Base-by-base conservation (phyloP, 2,797 vertebrate species). In the Gouania willdenowi region DNA sequence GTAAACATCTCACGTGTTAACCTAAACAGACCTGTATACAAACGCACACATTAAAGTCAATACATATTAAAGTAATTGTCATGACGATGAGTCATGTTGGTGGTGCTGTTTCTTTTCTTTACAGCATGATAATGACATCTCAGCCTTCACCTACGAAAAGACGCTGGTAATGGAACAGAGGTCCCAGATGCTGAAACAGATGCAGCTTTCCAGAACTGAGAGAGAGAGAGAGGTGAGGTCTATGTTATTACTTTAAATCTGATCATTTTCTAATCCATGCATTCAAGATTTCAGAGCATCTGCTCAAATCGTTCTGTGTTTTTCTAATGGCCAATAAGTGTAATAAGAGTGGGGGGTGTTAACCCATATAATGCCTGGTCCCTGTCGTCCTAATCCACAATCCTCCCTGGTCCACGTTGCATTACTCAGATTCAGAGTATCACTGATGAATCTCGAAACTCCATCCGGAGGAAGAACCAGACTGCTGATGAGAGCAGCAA, bases 131-230 rank as follows among this genome's bases (percentile, higher is more conserved):
- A 97, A 92, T 0, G 95, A 98, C 66, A 98, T 98, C 72, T 98
- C 95, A 2, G 95, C 95, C 0, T 98, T 97, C 83, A 98, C 95
- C 0, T 98, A 98, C 1, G 95, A 98, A 83, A 95, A 93, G 82
- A 98, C 95, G 0, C 87, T 98, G 53, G 62, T 97, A 87, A 98
- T 98, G 95, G 95, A 98, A 75, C 95, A 98, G 78, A 81, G 95
- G 40, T 94, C 95, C 2, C 93, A 98, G 73, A 97, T 98, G 94
- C 79, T 98, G 9, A 95, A 93, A 65, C 95, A 97, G 81, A 98
- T 98, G 95, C 95, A 96, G 13, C 87, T 98, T 1, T 97, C 95
- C 13, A 89, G 91, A 74, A 95, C 89, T 0, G 95, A 98, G 83
- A 82, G 88, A 20, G 92, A 96, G 71, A 86, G 94, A 79, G 95